Base-by-base conservation (phyloP, 1,140 invertebrate genomes). In the Ostrea edulis region DNA sequence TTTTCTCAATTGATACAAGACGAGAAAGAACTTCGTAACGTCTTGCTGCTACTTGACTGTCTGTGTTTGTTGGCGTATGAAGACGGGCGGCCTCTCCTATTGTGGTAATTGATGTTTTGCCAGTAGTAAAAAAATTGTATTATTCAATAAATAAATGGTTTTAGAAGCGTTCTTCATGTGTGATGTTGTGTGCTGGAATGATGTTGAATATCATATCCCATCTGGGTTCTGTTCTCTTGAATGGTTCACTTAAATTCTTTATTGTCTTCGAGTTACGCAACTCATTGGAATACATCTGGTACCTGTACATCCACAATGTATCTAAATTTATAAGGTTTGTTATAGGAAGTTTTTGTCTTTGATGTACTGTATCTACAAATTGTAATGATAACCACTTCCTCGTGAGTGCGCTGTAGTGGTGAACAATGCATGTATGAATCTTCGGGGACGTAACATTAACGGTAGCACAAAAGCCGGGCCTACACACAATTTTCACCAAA, bases 11-110 rank as follows among this genome's bases (percentile, higher is more conserved):
- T 92, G 20, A 77, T 91, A 4, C 68, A 68, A 25, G 85, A 88
- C 52, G 68, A 90, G 14, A 52, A 85, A 2, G 90, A 93, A 54
- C 82, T 90, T 9, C 55, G 87, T 8, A 86, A 92, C 44, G 89
- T 90, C 58, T 65, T 91, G 4, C 89, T 93, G 20, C 77, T 93
- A n/a, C 87, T 93, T 0, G 91, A 92, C 22, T 92, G 93, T 86
- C 87, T 93, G 0, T 89, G 86, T 52, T 89, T 90, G n/a, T 55
- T 93, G 84, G 87, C 92, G 11, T 65, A 91, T 53, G 87, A 91
- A 51, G 92, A 93, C 55, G 86, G 89, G 17, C 86, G 86, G 25
- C 88, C 92, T 83, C 82, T 93, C 22, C 91, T 93, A 88, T 81
- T 90, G 53, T 93, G 91, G 91, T 93, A 84, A 91, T 8, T 12